Conservation (phyloP, 1,140 invertebrate species). For the Phenacoccus solenopsis region DNA sequence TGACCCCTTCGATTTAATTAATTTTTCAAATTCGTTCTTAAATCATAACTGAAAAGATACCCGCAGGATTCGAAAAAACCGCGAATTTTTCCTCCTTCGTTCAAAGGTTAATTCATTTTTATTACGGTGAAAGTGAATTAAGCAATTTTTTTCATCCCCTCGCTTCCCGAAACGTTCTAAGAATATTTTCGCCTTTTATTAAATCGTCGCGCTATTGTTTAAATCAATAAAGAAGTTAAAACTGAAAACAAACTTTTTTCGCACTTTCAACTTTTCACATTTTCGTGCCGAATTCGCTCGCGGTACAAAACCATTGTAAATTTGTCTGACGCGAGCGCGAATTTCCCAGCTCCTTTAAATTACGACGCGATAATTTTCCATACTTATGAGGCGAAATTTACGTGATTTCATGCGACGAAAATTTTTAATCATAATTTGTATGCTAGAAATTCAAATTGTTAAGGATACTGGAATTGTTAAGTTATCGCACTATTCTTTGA, state of each 20-base stretch:
- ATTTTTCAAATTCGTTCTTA: not conserved
- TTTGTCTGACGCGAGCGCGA: too few relatives aligned
- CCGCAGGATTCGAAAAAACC: not conserved
- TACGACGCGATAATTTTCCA: too few relatives aligned
- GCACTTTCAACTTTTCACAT: not conserved
- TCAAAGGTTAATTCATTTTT: slow-evolving; percentile 3
- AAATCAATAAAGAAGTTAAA: not conserved
- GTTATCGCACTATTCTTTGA: too few relatives aligned
- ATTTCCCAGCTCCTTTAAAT: too few relatives aligned
- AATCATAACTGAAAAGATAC: not conserved
- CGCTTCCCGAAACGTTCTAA: not conserved
- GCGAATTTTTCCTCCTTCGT: not conserved
- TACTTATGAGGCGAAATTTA: too few relatives aligned
- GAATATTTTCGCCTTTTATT: not conserved
- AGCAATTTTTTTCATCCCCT: not conserved
- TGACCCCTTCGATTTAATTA: not conserved
- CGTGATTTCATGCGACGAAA: too few relatives aligned
- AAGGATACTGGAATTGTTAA: too few relatives aligned
- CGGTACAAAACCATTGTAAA: too few relatives aligned
- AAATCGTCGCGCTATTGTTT: not conserved
- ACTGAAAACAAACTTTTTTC: too few relatives aligned
- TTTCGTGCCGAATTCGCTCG: too few relatives aligned
- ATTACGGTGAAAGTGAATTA: not conserved
- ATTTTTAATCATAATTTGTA: too few relatives aligned
- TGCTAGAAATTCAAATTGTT: too few relatives aligned